These are phyloP conservation scores for Vulpes ferrilata DNA, from an alignment of 2,113 vertebrate species.

Conservation along the genomic window DNA sequence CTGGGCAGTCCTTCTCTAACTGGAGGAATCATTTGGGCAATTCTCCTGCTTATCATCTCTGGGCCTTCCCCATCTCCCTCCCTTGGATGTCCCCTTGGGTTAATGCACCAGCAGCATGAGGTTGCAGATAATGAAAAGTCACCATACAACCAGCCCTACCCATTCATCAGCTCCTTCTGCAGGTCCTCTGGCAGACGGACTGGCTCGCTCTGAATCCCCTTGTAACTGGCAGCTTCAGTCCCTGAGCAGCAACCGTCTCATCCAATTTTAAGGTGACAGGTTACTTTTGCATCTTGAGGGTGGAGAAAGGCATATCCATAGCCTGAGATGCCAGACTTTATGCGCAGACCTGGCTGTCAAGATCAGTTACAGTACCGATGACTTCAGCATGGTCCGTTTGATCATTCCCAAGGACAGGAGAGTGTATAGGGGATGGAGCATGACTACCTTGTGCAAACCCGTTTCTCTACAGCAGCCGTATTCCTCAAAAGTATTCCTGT, in stretches of 20 bases:
- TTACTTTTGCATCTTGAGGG: neutral
- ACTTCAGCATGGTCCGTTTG: neutral
- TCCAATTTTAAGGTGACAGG: neutral
- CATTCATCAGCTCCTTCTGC: neutral
- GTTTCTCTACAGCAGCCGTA: neutral
- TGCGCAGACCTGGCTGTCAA: neutral
- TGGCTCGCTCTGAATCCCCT: neutral
- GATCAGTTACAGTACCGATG: neutral
- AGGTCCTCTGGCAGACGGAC: neutral
- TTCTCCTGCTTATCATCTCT: neutral
- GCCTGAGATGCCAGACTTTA: neutral
- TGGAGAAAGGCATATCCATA: neutral
- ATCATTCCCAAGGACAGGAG: neutral
- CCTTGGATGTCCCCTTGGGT: neutral
- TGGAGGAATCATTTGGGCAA: neutral
- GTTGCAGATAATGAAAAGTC: neutral
- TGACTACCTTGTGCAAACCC: neutral
- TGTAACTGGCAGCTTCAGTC: neutral
- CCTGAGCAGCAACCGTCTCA: neutral
- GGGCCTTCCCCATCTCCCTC: neutral
- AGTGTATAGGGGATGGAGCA: neutral
- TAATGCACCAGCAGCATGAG: neutral
- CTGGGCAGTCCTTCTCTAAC: neutral
- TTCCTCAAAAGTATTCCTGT: neutral
- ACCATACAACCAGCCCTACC: neutral